A percentile compares a stretch with the other conserved stretches of the same genome.
These are phyloP conservation scores for Etheostoma perlongum DNA, from an alignment of 2,797 vertebrate genomes.

Conservation along the genomic window DNA sequence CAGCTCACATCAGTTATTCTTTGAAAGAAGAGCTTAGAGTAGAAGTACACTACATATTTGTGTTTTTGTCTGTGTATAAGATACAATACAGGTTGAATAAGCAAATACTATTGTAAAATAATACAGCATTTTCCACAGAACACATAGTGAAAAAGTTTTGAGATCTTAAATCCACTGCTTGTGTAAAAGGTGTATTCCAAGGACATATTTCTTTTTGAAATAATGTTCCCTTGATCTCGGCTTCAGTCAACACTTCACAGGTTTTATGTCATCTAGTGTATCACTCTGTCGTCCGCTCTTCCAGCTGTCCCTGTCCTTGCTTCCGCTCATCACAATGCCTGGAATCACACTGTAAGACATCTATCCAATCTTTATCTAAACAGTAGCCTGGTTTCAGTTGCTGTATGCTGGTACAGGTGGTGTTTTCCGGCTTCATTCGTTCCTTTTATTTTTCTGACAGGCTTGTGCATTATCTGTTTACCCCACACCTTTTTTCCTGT, in stretches of 20 bases:
- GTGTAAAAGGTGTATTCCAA: not conserved
- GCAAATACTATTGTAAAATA: constrained; percentile 6
- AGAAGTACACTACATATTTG: not conserved
- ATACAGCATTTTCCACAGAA: not conserved
- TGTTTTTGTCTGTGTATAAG: not conserved
- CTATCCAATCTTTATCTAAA: not conserved
- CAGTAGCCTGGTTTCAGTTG: constrained; percentile 1
- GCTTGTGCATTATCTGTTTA: not conserved
- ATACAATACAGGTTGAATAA: constrained; percentile 3
- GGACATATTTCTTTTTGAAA: constrained; percentile 4
- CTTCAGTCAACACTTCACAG: not conserved
- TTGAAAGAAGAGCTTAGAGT: not conserved
- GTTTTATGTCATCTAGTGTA: not conserved
- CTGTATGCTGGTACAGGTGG: not conserved
- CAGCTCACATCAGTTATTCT: not conserved
- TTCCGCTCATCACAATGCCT: not conserved
- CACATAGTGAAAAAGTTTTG: not conserved
- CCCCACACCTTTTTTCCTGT: constrained; percentile 28
- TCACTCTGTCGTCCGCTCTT: constrained; percentile 1
- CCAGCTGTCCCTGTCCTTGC: not conserved
- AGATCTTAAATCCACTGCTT: not conserved
- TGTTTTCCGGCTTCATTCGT: not conserved
- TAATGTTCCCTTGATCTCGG: not conserved
- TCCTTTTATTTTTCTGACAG: not conserved
- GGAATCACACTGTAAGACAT: not conserved